Conservation (phyloP, 2,113 vertebrate species). For the Antechinus flavipes region DNA sequence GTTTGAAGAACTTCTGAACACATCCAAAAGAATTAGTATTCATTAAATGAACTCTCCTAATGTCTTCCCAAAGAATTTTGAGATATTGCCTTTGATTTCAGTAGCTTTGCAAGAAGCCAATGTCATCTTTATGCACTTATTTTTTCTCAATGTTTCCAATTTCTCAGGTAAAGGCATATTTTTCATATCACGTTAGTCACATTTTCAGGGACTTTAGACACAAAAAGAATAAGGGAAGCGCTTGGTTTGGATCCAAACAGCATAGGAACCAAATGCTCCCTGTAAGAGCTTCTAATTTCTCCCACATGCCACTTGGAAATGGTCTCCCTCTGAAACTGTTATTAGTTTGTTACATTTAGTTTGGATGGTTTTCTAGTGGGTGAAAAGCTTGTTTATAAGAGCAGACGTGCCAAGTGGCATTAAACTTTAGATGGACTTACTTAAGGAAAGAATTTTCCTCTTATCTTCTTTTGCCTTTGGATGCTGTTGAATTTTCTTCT, state of each 20-base stretch:
- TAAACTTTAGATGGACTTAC: conserved; percentile 39
- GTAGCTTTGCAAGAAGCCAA: background rate
- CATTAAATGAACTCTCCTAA: background rate
- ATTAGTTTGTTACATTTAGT: background rate
- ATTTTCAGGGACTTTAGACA: background rate
- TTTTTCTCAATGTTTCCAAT: background rate
- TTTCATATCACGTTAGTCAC: conserved; percentile 6
- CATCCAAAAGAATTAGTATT: background rate
- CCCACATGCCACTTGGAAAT: background rate
- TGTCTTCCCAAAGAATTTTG: background rate
- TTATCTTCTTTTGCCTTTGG: conserved; percentile 13
- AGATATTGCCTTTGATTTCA: background rate
- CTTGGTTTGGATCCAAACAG: background rate
- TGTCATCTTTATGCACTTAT: background rate
- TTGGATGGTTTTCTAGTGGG: conserved; percentile 44
- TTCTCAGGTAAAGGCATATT: background rate
- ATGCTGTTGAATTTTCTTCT: background rate
- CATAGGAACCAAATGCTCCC: background rate
- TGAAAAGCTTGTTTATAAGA: conserved; percentile 1
- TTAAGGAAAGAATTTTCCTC: background rate
- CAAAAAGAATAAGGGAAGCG: background rate
- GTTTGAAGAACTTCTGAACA: background rate
- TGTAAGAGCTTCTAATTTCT: background rate
- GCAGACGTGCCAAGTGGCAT: conserved; percentile 22
- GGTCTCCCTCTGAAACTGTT: background rate